Conservation (phyloP, 2,888 invertebrate species). For the Pasiphila rectangulata region DNA sequence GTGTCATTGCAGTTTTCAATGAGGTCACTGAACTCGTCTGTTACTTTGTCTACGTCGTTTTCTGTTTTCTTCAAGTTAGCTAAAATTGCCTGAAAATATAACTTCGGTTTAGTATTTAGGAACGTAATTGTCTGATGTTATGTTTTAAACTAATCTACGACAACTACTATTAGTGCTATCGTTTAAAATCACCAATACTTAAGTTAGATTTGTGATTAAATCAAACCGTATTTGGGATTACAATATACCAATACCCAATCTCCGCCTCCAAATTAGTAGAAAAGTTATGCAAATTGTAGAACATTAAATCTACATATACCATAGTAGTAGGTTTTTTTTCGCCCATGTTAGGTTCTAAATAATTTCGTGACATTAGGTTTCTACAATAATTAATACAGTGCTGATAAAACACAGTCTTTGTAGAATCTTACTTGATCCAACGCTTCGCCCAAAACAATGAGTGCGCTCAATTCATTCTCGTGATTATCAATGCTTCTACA, state of each 20-base stretch:
- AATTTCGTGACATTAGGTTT: constrained; percentile 60
- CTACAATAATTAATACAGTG: constrained; percentile 77
- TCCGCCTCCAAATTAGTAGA: constrained; percentile 48
- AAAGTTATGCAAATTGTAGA: constrained; percentile 30
- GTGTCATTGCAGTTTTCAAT: constrained; percentile 92
- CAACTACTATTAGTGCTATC: constrained; percentile 69
- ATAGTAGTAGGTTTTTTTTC: constrained; percentile 30
- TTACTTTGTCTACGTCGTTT: constrained; percentile 91
- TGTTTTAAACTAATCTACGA: constrained; percentile 69
- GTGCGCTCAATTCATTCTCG: constrained; percentile 86
- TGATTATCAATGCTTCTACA: constrained; percentile 87
- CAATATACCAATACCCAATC: constrained; percentile 46
- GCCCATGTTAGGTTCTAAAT: constrained; percentile 49
- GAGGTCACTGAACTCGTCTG: constrained; percentile 91
- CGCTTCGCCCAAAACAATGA: constrained; percentile 87
- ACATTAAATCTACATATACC: constrained; percentile 28
- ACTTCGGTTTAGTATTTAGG: constrained; percentile 5
- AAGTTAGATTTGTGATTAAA: constrained; percentile 14
- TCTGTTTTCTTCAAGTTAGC: constrained; percentile 91
- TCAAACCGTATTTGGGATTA: constrained; percentile 38
- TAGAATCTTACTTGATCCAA: constrained; percentile 89
- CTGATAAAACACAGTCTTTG: constrained; percentile 44
- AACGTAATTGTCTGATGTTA: constrained; percentile 20
- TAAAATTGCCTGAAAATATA: constrained; percentile 84
- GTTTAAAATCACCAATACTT: constrained; percentile 32